phyloP scores from a whole-genome alignment of 2,797 vertebrate genomes.

The Pipistrellus pygmaeus region DNA sequence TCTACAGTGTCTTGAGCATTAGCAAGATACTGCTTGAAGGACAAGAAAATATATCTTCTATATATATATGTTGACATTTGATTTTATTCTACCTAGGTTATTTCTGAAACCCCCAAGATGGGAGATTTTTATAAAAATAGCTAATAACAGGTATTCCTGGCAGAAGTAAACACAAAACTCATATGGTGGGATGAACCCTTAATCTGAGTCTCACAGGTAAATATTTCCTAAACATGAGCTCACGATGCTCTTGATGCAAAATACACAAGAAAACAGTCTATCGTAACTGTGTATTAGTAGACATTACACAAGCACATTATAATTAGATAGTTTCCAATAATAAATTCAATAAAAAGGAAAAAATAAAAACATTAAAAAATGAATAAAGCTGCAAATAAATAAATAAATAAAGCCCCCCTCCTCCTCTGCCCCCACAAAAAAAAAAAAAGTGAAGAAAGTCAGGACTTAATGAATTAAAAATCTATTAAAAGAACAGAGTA shows the following conservation, averaged over 20 bases:
- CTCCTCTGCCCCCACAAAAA: too few species aligned
- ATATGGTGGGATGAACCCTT: background rate
- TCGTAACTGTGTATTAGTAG: background rate
- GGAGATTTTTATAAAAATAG: conserved; percentile 31
- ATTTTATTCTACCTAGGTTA: conserved; percentile 41
- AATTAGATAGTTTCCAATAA: background rate
- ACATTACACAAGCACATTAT: background rate
- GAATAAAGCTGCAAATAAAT: background rate
- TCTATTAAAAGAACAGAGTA: background rate
- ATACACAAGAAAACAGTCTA: background rate
- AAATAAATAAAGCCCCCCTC: background rate
- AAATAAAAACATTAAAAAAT: background rate
- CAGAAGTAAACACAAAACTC: conserved; percentile 31
- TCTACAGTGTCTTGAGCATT: background rate
- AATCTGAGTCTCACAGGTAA: background rate
- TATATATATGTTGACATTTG: background rate
- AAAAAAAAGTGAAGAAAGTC: background rate
- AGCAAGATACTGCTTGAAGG: background rate
- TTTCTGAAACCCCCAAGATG: background rate
- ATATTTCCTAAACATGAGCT: background rate
- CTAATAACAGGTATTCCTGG: background rate
- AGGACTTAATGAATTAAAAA: background rate
- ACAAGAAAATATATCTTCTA: background rate
- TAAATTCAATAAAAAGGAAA: background rate
- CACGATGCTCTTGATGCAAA: background rate